A percentile compares a stretch with the other conserved stretches of the same genome.
These are phyloP conservation scores for Acrobasis consociella DNA, from an alignment of 2,888 invertebrate species.

Conservation along the genomic window DNA sequence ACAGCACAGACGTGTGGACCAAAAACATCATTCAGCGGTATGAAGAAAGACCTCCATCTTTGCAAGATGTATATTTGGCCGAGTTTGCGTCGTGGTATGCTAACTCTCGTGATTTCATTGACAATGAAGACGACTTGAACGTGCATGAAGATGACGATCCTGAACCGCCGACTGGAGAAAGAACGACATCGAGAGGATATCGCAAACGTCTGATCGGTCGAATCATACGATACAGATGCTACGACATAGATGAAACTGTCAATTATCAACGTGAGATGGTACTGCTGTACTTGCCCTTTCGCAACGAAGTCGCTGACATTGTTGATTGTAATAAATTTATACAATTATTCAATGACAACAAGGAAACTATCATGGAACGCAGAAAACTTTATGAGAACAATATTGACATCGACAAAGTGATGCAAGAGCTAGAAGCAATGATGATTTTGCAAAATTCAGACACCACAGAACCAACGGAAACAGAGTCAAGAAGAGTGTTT, in stretches of 20 bases:
- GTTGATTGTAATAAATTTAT: constrained; percentile 39
- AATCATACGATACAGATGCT: constrained; percentile 48
- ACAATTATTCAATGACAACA: constrained; percentile 37
- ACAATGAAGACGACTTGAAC: constrained; percentile 20
- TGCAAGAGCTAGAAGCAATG: background rate
- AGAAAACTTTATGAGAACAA: background rate
- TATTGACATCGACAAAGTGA: background rate
- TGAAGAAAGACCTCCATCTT: constrained; percentile 41
- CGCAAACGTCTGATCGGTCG: background rate
- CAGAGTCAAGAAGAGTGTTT: too few relatives aligned
- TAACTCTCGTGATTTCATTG: background rate
- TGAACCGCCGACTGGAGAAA: constrained; percentile 10
- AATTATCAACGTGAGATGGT: constrained; percentile 51
- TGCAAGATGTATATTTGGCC: constrained; percentile 37
- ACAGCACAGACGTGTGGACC: constrained; percentile 44
- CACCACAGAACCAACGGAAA: too few relatives aligned
- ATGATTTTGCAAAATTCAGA: too few relatives aligned
- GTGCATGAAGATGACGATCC: too few relatives aligned
- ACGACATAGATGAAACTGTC: constrained; percentile 35
- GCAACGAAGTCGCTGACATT: constrained; percentile 43
- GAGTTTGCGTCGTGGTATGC: background rate
- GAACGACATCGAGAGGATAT: constrained; percentile 33
- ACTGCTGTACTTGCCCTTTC: constrained; percentile 48
- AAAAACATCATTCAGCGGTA: constrained; percentile 42
- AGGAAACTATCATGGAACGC: constrained; percentile 35